A percentile compares a stretch with the other conserved stretches of the same genome.
Evolutionary conservation across 1,140 invertebrate species (phyloP).

Genomic region (Drosophila tani): DNA sequence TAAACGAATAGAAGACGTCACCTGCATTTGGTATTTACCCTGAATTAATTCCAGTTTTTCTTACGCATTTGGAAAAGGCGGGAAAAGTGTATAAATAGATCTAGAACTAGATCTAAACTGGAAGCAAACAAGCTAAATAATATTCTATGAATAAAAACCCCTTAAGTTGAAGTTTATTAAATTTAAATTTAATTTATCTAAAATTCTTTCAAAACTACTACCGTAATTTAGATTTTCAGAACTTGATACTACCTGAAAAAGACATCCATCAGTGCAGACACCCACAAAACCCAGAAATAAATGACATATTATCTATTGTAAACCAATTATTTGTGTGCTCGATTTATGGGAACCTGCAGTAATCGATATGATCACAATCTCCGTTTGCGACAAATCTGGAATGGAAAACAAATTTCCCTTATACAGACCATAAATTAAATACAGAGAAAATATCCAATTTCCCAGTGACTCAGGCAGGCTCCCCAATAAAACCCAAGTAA

Average conservation of each 20-base stretch:
- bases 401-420: conserved; percentile 59
- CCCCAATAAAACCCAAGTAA: conserved; percentile 32
- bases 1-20: conserved; percentile 53
- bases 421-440: conserved; percentile 43
- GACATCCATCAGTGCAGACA: conserved; percentile 9
- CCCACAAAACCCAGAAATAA: conserved; percentile 3
- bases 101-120: neutral
- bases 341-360: conserved; percentile 36
- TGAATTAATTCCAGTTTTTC: conserved; percentile 2
- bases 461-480: conserved; percentile 14
- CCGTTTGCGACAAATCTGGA: conserved; percentile 32
- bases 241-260: neutral
- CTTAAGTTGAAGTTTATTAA: too few relatives aligned
- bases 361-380: conserved; percentile 54
- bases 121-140: neutral
- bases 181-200: neutral
- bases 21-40: conserved; percentile 47
- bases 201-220: neutral
- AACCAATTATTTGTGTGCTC: conserved; percentile 38
- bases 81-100: neutral
- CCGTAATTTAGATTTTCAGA: neutral
- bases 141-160: too few relatives aligned
- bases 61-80: neutral
- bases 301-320: conserved; percentile 46
- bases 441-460: conserved; percentile 62